Conservation (phyloP, 2,888 invertebrate species). For the Scelioninae gen. 1 region DNA sequence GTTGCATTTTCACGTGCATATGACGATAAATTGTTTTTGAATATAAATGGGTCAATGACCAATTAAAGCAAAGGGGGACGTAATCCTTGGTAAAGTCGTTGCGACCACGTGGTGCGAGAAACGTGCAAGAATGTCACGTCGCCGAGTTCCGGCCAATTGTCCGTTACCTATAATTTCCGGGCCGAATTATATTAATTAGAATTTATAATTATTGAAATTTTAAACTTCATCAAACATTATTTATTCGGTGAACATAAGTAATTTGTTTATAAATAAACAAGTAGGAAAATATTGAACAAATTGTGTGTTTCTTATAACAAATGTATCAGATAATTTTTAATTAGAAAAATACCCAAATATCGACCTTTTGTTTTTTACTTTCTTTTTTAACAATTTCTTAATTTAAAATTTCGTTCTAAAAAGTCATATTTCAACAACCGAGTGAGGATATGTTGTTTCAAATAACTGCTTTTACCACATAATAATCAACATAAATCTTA, state of each 20-base stretch:
- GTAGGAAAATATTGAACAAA: too few species aligned
- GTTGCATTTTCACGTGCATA: conserved; percentile 13
- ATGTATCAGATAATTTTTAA: too few species aligned
- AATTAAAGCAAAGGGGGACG: conserved; percentile 50
- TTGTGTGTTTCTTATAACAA: too few species aligned
- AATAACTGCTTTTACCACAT: background rate
- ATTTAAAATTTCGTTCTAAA: too few species aligned
- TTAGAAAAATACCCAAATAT: too few species aligned
- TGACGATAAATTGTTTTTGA: conserved; percentile 55
- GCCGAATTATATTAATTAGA: conserved; percentile 22
- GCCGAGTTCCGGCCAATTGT: conserved; percentile 63
- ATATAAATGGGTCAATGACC: conserved; percentile 62
- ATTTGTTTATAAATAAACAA: too few species aligned
- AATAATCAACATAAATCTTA: background rate
- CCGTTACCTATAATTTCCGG: conserved; percentile 62
- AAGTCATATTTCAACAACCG: too few species aligned
- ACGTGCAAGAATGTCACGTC: conserved; percentile 66
- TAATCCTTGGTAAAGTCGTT: conserved; percentile 34
- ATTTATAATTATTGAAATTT: conserved; percentile 24
- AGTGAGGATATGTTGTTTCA: too few species aligned
- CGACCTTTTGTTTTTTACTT: too few species aligned
- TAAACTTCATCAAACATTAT: background rate
- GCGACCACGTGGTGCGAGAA: conserved; percentile 52
- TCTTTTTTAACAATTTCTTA: too few species aligned
- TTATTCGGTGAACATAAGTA: too few species aligned